Evolutionary conservation across 2,113 vertebrate genomes (phyloP).

Genomic region (Eurypyga helias): DNA sequence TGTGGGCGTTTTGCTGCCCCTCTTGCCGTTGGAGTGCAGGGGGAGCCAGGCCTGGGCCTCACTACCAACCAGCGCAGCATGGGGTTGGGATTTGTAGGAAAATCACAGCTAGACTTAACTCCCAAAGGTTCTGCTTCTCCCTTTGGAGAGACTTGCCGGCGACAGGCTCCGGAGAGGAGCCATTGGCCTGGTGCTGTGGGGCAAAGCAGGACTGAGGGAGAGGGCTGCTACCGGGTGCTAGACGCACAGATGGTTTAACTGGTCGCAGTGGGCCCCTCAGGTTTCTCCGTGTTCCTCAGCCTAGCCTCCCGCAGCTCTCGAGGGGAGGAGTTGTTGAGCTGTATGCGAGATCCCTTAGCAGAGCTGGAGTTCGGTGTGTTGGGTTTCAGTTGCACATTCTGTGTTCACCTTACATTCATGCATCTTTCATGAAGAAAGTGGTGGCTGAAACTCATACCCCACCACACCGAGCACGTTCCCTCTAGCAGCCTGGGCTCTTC

Average conservation of each 20-base stretch:
- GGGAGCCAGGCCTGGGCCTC: neutral
- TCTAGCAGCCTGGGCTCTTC: neutral
- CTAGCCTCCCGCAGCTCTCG: neutral
- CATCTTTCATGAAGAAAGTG: neutral
- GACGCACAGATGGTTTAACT: neutral
- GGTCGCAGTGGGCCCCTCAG: neutral
- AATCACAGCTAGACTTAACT: neutral
- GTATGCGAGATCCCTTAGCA: rapidly evolving
- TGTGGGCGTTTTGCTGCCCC: neutral
- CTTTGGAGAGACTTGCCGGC: neutral
- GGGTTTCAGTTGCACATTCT: neutral
- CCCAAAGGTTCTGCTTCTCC: neutral
- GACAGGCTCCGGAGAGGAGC: neutral
- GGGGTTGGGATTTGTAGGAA: neutral
- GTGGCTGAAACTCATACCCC: neutral
- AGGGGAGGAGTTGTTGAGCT: neutral
- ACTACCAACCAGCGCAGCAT: neutral
- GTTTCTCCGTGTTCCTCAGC: neutral
- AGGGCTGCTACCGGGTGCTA: neutral
- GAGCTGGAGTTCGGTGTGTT: rapidly evolving
- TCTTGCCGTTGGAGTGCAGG: rapidly evolving
- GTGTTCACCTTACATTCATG: neutral
- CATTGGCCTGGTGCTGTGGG: neutral
- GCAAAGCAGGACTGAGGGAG: neutral
- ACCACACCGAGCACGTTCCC: neutral